Base-by-base conservation (phyloP, 2,797 vertebrate genomes). In the Cuculus canorus region DNA sequence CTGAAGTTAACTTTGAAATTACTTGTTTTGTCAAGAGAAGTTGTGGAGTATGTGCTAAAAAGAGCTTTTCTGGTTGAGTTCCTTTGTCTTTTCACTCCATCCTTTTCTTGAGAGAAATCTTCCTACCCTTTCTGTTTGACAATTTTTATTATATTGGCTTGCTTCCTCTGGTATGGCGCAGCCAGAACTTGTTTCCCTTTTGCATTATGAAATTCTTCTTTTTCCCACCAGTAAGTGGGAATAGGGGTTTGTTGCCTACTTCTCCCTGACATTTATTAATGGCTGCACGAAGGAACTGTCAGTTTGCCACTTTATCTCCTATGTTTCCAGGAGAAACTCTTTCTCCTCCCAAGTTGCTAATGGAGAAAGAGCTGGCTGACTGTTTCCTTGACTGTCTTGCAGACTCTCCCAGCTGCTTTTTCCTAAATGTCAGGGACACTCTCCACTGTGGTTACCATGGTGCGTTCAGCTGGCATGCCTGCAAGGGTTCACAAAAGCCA, bases 371-470 rank as follows among this genome's bases (percentile, higher is more conserved):
- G 32, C 27, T 8, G 2, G 23, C 59, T 35, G 60, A 35, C 24
- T 76, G 64, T 96, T 94, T 80, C 64, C 53, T 71, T 93, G 56
- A 50, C 86, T 95, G 11, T 92, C 82, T 33, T 64, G 32, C 71
- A 43, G 41, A 48, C 15, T 88, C 63, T 88, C 53, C 64, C 64
- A 88, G 68, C 64, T 82, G 81, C 64, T 27, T 94, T 94, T 95
- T 64, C 70, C 77, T 77, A 88, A 95, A 96, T 97, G 94, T 92
- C 92, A 94, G 60, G 83, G 78, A 18, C 45, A 4, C 28, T 75
- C 64, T 95, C 18, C 71, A 48, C 66, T 7, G 0, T 92, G 81
- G 96, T 97, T 96, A 17, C 96, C 75, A 88, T 92, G 96, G 95
- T 86, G 83, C 22, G 0, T 47, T 70, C 52, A 54, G 35, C 80